Conservation (phyloP, 2,797 vertebrate species). For the Typhlichthys eigenmanni region DNA sequence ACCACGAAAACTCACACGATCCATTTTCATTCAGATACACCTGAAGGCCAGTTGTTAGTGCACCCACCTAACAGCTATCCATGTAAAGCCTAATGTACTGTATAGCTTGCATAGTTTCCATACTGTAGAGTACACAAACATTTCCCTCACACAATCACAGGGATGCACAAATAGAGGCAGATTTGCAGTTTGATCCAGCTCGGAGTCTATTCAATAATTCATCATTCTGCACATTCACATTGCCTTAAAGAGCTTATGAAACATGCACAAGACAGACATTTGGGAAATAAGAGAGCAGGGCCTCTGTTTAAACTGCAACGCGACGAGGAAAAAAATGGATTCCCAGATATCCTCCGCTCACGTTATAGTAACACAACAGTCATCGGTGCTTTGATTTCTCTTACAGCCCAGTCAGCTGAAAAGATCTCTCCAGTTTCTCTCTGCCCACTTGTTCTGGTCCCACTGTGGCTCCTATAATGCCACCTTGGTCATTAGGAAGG, state of each 20-base stretch:
- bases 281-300: constrained; percentile 68
- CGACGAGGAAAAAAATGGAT: constrained; percentile 62
- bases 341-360: constrained; percentile 41
- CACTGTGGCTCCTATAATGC: neutral
- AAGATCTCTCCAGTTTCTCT: neutral
- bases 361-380: constrained; percentile 40
- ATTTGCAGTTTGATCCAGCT: constrained; percentile 73
- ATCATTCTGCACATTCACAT: constrained; percentile 72
- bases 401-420: constrained; percentile 13
- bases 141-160: constrained; percentile 34
- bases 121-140: no score
- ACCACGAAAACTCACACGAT: no score
- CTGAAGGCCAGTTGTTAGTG: no score
- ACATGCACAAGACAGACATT: constrained; percentile 70
- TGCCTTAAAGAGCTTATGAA: constrained; percentile 72
- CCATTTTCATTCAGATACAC: no score
- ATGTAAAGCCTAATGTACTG: no score
- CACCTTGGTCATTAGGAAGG: neutral
- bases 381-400: constrained; percentile 8
- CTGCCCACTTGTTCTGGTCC: neutral
- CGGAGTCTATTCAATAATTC: constrained; percentile 76
- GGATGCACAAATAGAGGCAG: constrained; percentile 68
- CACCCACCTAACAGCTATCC: no score
- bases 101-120: no score
- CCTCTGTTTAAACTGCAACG: constrained; percentile 63